Conservation (phyloP, 2,888 invertebrate species). For the Andrena camellia region DNA sequence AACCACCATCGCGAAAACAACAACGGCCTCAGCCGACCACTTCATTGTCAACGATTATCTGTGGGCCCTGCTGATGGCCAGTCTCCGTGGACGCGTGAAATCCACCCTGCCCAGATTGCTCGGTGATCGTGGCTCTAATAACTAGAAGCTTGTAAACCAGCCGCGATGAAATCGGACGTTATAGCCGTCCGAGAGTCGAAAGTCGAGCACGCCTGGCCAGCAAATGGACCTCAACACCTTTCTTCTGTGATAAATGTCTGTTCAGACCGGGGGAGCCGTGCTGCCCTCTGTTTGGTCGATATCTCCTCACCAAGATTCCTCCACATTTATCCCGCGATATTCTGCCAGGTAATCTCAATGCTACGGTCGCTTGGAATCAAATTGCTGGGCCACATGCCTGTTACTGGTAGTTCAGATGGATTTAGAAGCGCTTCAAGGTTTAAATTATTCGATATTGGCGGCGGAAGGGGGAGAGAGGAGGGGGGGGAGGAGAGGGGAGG, state of each 20-base stretch:
- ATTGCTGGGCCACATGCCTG: neutral
- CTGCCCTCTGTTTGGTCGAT: conserved; percentile 43
- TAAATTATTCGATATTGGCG: conserved; percentile 37
- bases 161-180: neutral
- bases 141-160: neutral
- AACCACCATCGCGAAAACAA: conserved; percentile 40
- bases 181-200: neutral
- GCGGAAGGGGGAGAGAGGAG: too few relatives aligned
- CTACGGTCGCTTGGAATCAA: neutral
- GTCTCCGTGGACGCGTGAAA: conserved; percentile 9
- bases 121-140: conserved; percentile 25
- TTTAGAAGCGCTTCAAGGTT: conserved; percentile 22
- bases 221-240: neutral
- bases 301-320: conserved; percentile 6
- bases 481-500: too few relatives aligned
- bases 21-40: conserved; percentile 39
- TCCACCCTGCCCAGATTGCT: neutral
- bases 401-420: neutral
- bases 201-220: neutral
- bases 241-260: conserved; percentile 8
- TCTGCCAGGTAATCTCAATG: neutral
- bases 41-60: conserved; percentile 34
- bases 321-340: neutral
- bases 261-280: neutral
- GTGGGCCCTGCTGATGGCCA: conserved; percentile 17